Percentiles rank a stretch among this genome's conserved stretches.
Evolutionary conservation across 2,797 vertebrate species (phyloP).

Genomic region (Liparis tanakae): DNA sequence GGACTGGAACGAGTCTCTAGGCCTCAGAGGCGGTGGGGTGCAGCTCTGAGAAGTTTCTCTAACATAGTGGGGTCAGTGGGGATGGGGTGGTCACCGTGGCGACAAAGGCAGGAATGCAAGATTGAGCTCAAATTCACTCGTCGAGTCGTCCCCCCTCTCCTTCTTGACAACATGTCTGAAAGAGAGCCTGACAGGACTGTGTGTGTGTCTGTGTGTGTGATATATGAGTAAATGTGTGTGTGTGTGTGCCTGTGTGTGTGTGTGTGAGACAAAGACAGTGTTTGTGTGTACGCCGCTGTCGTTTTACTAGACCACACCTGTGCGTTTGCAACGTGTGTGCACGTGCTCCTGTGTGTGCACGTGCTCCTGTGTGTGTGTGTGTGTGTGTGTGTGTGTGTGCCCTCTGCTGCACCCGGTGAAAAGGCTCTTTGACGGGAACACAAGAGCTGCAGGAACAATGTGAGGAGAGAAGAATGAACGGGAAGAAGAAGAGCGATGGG

Average conservation of each 20-base stretch:
- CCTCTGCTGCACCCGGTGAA: slow-evolving; percentile 42
- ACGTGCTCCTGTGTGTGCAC: slow-evolving; percentile 15
- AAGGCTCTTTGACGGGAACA: slow-evolving; percentile 59
- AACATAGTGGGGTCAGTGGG: slow-evolving; percentile 7
- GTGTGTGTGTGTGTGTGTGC: slow-evolving; percentile 17
- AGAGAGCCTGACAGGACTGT: slow-evolving; percentile 39
- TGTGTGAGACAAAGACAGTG: background rate
- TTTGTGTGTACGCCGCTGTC: background rate
- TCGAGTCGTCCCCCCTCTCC: slow-evolving; percentile 22
- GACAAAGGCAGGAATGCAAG: slow-evolving; percentile 75
- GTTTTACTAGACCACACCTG: slow-evolving; percentile 43
- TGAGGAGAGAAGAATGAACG: slow-evolving; percentile 52
- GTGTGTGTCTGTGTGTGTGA: background rate
- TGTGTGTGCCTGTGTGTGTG: background rate
- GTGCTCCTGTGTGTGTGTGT: no score
- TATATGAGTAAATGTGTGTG: background rate
- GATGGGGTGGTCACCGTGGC: slow-evolving; percentile 65
- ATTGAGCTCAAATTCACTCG: slow-evolving; percentile 53
- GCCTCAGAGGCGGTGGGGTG: slow-evolving; percentile 24
- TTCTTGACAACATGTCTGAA: slow-evolving; percentile 46
- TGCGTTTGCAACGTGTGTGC: slow-evolving; percentile 18
- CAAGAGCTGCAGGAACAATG: slow-evolving; percentile 55
- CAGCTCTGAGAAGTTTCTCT: slow-evolving; percentile 10
- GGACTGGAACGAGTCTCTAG: background rate
- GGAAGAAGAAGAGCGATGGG: slow-evolving; percentile 33